Conservation (phyloP, 1,140 invertebrate genomes). For the Eriocheir sinensis region DNA sequence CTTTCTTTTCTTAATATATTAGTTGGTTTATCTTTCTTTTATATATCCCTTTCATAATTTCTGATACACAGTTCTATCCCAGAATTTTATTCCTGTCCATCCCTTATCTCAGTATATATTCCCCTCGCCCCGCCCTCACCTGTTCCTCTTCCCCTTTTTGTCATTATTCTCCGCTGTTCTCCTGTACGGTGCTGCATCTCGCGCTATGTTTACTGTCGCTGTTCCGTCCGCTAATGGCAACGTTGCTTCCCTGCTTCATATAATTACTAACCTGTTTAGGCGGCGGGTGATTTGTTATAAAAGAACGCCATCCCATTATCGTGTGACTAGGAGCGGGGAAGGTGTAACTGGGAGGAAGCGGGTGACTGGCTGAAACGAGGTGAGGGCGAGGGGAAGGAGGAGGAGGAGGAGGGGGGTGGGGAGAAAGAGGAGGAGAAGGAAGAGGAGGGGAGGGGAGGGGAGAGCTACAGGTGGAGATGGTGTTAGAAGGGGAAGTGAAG, state of each 20-base stretch:
- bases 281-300: background rate
- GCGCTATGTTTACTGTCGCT: background rate
- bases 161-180: too few relatives aligned
- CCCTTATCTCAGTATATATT: too few relatives aligned
- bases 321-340: background rate
- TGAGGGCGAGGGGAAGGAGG: background rate
- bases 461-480: background rate
- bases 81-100: too few relatives aligned
- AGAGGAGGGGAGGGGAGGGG: background rate
- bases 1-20: too few relatives aligned
- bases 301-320: background rate
- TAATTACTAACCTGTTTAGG: constrained; percentile 25
- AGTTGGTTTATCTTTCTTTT: too few relatives aligned
- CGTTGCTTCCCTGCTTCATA: background rate
- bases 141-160: too few relatives aligned
- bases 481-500: background rate
- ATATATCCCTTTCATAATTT: too few relatives aligned
- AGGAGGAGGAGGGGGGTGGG: background rate
- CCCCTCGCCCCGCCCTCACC: too few relatives aligned
- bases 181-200: too few relatives aligned
- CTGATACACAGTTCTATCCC: too few relatives aligned
- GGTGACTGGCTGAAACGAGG: background rate
- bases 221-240: constrained; percentile 8
- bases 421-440: background rate
- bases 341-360: background rate